Conservation (phyloP, 2,888 invertebrate genomes). For the Andrena fulva region DNA sequence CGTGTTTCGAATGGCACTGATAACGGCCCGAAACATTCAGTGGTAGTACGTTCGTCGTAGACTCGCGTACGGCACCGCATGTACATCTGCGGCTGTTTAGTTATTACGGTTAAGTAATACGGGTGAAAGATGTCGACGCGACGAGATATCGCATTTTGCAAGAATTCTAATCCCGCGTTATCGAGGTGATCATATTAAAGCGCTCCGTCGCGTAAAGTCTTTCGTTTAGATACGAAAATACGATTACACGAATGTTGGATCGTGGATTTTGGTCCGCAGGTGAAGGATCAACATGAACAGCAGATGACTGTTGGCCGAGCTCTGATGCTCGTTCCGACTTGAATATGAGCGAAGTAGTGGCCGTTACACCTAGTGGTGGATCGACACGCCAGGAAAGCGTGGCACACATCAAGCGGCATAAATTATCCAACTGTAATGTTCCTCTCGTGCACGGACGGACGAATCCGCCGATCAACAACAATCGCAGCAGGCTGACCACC, state of each 20-base stretch:
- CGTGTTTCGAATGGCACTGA: slow-evolving; percentile 31
- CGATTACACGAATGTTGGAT: neutral
- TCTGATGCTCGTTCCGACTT: slow-evolving; percentile 79
- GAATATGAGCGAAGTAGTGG: slow-evolving; percentile 84
- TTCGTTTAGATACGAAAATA: neutral
- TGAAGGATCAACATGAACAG: slow-evolving; percentile 80
- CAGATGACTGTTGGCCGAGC: slow-evolving; percentile 84
- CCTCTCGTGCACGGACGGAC: slow-evolving; percentile 88
- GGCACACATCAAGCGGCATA: slow-evolving; percentile 84
- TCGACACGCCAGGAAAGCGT: slow-evolving; percentile 81
- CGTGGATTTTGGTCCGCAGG: slow-evolving; percentile 67
- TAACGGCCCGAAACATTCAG: slow-evolving; percentile 20
- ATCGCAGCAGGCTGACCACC: slow-evolving; percentile 86
- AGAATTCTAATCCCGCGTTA: neutral
- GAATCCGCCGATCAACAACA: slow-evolving; percentile 84
- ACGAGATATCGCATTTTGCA: neutral
- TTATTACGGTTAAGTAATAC: neutral
- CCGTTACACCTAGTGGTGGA: slow-evolving; percentile 84
- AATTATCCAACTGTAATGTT: slow-evolving; percentile 84
- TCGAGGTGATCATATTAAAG: neutral
- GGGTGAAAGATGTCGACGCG: too few relatives aligned
- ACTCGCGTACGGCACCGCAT: neutral
- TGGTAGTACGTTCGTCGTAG: neutral
- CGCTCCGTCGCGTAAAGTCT: neutral
- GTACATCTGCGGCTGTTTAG: too few relatives aligned